Conservation (phyloP, 2,888 invertebrate genomes). For the Clostera curtula region DNA sequence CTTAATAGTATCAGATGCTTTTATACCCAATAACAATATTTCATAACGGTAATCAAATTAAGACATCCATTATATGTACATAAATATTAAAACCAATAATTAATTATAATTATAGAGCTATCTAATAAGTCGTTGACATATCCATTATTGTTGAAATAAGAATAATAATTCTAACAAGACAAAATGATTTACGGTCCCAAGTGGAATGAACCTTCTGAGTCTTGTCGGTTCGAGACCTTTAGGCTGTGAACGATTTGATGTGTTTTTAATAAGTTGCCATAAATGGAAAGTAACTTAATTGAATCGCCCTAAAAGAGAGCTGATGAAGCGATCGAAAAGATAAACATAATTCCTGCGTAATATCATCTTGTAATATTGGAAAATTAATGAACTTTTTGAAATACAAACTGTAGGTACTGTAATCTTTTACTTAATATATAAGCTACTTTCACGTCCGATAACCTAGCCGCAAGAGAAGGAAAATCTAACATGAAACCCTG, state of each 20-base stretch:
- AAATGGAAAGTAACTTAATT: slow-evolving; percentile 33
- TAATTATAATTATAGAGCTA: slow-evolving; percentile 11
- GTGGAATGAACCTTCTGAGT: slow-evolving; percentile 19
- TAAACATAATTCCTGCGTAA: slow-evolving; percentile 13
- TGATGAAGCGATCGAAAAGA: slow-evolving; percentile 15
- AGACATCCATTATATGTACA: slow-evolving; percentile 9
- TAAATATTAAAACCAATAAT: slow-evolving; percentile 4
- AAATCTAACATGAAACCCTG: too few species aligned
- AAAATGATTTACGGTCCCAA: slow-evolving; percentile 22
- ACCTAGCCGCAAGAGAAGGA: too few species aligned
- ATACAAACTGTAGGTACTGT: too few species aligned
- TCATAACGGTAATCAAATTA: too few species aligned
- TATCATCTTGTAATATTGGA: slow-evolving; percentile 17
- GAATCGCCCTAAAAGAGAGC: slow-evolving; percentile 26
- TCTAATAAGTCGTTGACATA: slow-evolving; percentile 13
- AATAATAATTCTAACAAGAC: slow-evolving; percentile 15
- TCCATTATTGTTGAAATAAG: slow-evolving; percentile 14
- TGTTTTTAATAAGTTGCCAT: slow-evolving; percentile 42
- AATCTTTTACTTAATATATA: too few species aligned
- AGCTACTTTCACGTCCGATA: too few species aligned
- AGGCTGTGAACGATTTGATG: slow-evolving; percentile 38
- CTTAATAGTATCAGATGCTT: too few species aligned
- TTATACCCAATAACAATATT: too few species aligned
- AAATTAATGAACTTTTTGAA: slow-evolving; percentile 7
- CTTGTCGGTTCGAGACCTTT: slow-evolving; percentile 25